These are phyloP conservation scores for Panthera leo DNA, from an alignment of 2,113 vertebrate genomes.

Conservation along the genomic window DNA sequence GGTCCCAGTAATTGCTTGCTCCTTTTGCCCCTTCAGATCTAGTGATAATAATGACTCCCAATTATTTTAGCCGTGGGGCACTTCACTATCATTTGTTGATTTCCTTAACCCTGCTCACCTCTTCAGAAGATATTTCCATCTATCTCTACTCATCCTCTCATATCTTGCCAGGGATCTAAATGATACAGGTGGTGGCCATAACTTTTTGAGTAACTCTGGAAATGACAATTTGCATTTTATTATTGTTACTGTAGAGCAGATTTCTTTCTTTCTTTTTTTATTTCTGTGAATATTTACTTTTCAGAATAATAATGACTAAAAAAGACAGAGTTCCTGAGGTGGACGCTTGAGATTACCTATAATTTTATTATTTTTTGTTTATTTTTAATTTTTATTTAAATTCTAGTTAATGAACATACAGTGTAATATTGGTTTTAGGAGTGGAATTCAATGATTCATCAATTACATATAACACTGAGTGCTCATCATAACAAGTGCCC, in stretches of 20 bases:
- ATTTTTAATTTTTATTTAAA: too few relatives aligned
- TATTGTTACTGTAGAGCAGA: conserved; percentile 1
- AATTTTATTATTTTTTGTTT: too few relatives aligned
- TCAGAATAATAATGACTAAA: neutral
- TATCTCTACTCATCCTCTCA: neutral
- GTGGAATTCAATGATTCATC: too few relatives aligned
- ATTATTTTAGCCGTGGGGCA: neutral
- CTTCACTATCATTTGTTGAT: neutral
- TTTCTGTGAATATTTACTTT: neutral
- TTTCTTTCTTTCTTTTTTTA: neutral
- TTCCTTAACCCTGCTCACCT: neutral
- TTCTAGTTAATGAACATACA: too few relatives aligned
- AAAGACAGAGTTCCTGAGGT: neutral
- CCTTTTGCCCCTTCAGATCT: neutral
- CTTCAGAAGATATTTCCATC: neutral
- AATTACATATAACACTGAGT: too few relatives aligned
- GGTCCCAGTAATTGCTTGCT: neutral
- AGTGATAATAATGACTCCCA: neutral
- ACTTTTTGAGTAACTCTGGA: neutral
- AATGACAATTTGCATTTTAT: conserved; percentile 31
- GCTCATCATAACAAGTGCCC: too few relatives aligned
- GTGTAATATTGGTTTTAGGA: too few relatives aligned
- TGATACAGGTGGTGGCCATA: neutral
- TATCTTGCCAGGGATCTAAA: neutral
- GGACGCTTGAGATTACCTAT: neutral